Base-by-base conservation (phyloP, 2,888 invertebrate genomes). In the Trissoscelio sp. region DNA sequence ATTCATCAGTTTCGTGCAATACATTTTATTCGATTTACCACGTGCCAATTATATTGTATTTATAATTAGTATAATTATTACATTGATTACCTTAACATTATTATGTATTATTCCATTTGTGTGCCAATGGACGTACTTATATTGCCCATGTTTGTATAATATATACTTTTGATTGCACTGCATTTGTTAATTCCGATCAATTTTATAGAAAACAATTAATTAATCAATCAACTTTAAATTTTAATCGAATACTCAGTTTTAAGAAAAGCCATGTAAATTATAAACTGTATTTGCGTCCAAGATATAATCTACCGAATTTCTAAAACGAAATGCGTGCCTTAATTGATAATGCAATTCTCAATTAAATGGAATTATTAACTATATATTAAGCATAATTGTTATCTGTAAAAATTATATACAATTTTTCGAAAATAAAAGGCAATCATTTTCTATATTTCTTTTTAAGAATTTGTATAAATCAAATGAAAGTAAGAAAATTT, bases 21-120 rank as follows among this genome's bases (percentile, higher is more conserved):
- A 24, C 31, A 75, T 74, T 74, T 31, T 75, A 75, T 58, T 57
- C 44, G 24, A 66, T 48, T 75, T 58, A 70, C 18, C 9, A 78
- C 14, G 78, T 78, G 70, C 78, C 78, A 78, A 78, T 78, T 70
- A 55, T 77, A 77, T 62, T 64, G 16, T 62, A 57, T 42, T 73
- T 51, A 46, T 78, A 48, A 48, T 78, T 53, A 16, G 20, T 44
- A 31, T 34, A 9, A 58, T 60, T 58, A 46, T 34, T 20, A 34
- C 34, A 34, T 34, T 39, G 24, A 72, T 12, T 44, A 42, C 3
- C 4, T 42, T 42, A 51, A 31, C 18, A 51, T 53, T 42, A 57
- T 66, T 46, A 44, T 34, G 64, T 55, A 37, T 70, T 57, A 70
- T 78, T 77, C 48, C 53, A 69, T 57, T 78, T 64, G 31, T 62